Evolutionary conservation across 2,888 invertebrate species (phyloP), one percentile per base, ranked within the genome.

Genomic region (Hirudinaria manillensis): DNA sequence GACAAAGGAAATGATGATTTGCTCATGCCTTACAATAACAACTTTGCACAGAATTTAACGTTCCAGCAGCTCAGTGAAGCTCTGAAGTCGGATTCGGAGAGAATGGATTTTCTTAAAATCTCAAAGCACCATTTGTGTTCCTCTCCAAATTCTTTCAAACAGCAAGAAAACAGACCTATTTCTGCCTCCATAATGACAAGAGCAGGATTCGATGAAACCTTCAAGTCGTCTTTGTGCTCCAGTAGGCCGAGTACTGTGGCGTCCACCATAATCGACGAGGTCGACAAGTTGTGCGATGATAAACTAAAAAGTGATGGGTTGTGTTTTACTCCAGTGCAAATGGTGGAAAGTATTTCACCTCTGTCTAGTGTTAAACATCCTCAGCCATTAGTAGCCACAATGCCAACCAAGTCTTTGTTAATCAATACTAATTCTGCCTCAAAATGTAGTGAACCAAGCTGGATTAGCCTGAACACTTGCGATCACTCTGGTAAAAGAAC

Each of bases 61-160:
- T 68, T 68, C 6, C 68, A 68, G 36, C 68, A 68, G 16, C 68
- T 68, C 32, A 68, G 68, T 68, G 68, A 68, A 36, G 68, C 68
- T 61, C 29, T 61, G 24, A 61, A 61, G 29, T 56, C 56, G 3
- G 13, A 56, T 3, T 27, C 61, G 19, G 24, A 24, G 61, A 61
- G 29, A 61, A 27, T 1, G 13, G 61, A 61, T 29, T 53, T 53
- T 53, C 29, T 61, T 27, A 61, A 45, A 45, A 45, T 45, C 13
- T 45, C 45, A 1, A 61, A 61, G n/a, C 61, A 61, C 24, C 61
- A 61, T 61, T 27, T 61, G 24, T 27, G 61, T 61, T 27, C 10
- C 29, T 61, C 29, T 61, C 29, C 61, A 27, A 13, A 16, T 24
- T 61, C 61, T 19, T 29, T 61, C n/a, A 27, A 61, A n/a, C 61